Evolutionary conservation across 2,797 vertebrate genomes (phyloP), one percentile per base, ranked within the genome.

Genomic region (Euthynnus affinis): DNA sequence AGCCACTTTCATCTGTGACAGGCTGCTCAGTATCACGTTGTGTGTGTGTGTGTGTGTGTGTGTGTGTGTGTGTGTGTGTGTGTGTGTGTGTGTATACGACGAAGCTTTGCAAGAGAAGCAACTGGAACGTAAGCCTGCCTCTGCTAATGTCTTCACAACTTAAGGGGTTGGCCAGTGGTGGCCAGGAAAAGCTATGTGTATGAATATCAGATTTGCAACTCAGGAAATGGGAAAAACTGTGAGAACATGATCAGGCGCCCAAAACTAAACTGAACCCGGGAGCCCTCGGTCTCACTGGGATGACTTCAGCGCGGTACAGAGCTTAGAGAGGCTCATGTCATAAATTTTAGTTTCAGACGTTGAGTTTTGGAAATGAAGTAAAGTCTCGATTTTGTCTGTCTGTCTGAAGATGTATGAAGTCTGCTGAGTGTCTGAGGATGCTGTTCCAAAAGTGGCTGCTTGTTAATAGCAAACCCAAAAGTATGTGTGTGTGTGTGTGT

Each of bases 111-210:
- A 34, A 51, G 66, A 74, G 81, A 81, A 87, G 85, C 81, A 84
- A 81, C 86, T 87, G 83, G 78, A 91, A 84, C 22, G 59, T 76
- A 87, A 86, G 78, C 65, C 14, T 17, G 73, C 42, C 84, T 91
- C 78, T 76, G 87, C 74, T 88, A 90, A 87, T 89, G 87, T 90
- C 86, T 87, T 91, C 82, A 80, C 77, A 81, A 83, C 79, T 88
- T 80, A 72, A 71, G 79, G 79, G 49, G 37, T 81, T 72, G 74
- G 77, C 73, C 42, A 7, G 51, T 22, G 59, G 82, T 62, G 71
- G 78, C 71, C 71, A 80, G 88, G 81, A 70, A 87, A 83, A 72
- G 76, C 71, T 79, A 32, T 62, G 52, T 83, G 82, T 80, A 69
- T 72, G 86, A 83, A 83, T 90, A 82, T 90, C 85, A 83, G 77